Conservation (phyloP, 2,113 vertebrate species). For the Cepphus grylle region DNA sequence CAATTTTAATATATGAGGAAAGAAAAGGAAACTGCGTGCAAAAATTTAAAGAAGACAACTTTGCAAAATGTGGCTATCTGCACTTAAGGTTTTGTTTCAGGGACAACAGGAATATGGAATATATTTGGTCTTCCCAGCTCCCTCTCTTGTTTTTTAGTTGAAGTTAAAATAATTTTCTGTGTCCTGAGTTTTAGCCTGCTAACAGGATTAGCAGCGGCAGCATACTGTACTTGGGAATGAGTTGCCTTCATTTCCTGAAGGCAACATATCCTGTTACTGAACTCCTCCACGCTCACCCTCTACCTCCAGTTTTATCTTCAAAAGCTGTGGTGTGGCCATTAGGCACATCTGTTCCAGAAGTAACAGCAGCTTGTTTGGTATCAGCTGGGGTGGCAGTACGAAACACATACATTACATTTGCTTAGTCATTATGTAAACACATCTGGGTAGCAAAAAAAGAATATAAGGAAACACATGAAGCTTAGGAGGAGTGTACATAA, state of each 20-base stretch:
- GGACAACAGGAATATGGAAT: background rate
- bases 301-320: background rate
- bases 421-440: background rate
- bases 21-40: background rate
- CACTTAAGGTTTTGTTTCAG: background rate
- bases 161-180: background rate
- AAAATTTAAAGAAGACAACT: background rate
- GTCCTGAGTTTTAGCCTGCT: background rate
- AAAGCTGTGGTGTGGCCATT: background rate
- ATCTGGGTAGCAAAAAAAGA: background rate
- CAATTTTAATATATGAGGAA: background rate
- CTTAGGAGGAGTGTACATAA: background rate
- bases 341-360: background rate
- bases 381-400: background rate
- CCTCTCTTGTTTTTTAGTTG: background rate
- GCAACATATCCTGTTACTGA: background rate
- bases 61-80: background rate
- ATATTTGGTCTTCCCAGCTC: background rate
- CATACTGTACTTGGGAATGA: background rate
- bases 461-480: background rate
- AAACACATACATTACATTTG: background rate
- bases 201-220: background rate
- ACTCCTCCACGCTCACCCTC: accelerated
- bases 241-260: background rate
- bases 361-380: background rate